Evolutionary conservation across 1,140 invertebrate species (phyloP), one percentile per base, ranked within the genome.

Genomic region (Zaprionus africanus): DNA sequence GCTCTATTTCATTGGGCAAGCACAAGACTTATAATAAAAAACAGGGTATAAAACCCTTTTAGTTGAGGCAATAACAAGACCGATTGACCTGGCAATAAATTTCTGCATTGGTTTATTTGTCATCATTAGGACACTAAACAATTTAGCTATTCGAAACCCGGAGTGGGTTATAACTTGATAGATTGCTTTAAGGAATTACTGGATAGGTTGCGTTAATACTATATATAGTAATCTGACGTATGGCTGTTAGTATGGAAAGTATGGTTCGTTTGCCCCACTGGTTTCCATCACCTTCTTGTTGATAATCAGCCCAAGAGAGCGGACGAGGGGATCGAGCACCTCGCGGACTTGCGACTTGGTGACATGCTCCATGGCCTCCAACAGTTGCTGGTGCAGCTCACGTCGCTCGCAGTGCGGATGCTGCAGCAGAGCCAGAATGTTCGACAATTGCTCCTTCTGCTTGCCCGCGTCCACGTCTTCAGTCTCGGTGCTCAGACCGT

Each of bases 271-370:
- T 11, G 11, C 46, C 0, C 46, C 46, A 24, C 46, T 51, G 19
- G 46, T 22, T 13, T 54, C 59, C 22, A n/a, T 2, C 41, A 61
- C 66, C 59, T 82, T 78, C 4, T 82, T 81, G 11, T 70, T 66
- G 7, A 88, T 56, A n/a, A 82, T 68, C 38, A 58, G 51, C 15
- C 75, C 77, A 15, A 91, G 59, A 0, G 90, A 81, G 24, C 81
- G 79, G 9, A 91, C 74, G 3, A 91, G 76, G 0, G 90, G 85
- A 54, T 91, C 80, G 1, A 91, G 74, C 6, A 86, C 85, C 46
- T 90, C 59, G 12, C 91, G 68, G 12, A 91, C 76, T 49, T 91
- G 80, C n/a, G 81, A 75, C 9, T 81, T 82, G 7, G 90, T 86
- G 1, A 91, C 90, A 56, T 79, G 72, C 36, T 82, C 76, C 51